Conservation (phyloP, 1,140 invertebrate species). For the Argopecten irradians region DNA sequence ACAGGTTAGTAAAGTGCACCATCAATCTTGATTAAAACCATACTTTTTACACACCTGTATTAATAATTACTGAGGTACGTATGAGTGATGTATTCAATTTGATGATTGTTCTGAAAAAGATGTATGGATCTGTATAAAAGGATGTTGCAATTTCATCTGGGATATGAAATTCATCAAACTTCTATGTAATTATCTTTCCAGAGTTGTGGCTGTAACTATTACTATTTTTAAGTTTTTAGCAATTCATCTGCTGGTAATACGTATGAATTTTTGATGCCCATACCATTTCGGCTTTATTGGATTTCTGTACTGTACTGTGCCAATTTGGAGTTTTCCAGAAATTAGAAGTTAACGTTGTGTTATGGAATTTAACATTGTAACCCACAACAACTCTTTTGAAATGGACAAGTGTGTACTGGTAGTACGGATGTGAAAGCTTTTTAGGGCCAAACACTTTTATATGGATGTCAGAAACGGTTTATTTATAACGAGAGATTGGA, state of each 20-base stretch:
- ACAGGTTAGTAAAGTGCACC: neutral
- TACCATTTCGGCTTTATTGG: neutral
- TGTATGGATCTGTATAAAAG: neutral
- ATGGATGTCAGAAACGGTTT: neutral
- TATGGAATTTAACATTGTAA: neutral
- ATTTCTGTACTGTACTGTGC: neutral
- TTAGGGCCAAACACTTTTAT: neutral
- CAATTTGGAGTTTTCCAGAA: neutral
- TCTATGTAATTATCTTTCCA: neutral
- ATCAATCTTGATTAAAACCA: neutral
- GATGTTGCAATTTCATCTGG: neutral
- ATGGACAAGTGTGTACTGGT: neutral
- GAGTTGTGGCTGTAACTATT: neutral
- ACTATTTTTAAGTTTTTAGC: neutral
- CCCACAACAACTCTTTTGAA: neutral
- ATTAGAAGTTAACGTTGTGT: neutral
- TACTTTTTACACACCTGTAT: neutral
- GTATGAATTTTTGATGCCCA: neutral
- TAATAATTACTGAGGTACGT: no score
- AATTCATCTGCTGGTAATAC: neutral
- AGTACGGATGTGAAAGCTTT: neutral
- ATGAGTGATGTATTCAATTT: neutral
- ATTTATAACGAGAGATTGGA: constrained; percentile 8
- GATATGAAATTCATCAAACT: neutral
- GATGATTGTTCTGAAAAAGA: neutral